Evolutionary conservation across 2,888 invertebrate genomes (phyloP).

Genomic region (Sericinus montela): DNA sequence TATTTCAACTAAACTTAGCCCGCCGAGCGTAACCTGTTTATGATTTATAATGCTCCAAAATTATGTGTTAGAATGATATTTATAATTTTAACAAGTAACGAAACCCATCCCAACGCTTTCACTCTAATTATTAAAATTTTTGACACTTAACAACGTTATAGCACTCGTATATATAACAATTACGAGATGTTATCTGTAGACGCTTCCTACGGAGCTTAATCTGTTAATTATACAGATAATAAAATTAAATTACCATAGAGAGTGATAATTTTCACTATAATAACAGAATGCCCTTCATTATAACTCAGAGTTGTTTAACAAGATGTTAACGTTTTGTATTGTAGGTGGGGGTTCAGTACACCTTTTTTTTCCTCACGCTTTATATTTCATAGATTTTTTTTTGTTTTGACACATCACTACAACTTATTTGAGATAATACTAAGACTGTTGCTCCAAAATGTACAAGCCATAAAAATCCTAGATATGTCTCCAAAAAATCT

Average conservation of each 20-base stretch:
- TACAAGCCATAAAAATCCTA: too few relatives aligned
- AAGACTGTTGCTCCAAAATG: too few relatives aligned
- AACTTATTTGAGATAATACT: too few relatives aligned
- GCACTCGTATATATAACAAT: conserved; percentile 10
- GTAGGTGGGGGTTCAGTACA: conserved; percentile 2
- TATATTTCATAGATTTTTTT: too few relatives aligned
- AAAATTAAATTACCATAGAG: conserved; percentile 19
- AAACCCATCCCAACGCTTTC: conserved; percentile 4
- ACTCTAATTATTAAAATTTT: conserved; percentile 18
- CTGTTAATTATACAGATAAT: conserved; percentile 21
- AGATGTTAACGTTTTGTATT: conserved; percentile 22
- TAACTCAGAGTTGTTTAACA: conserved; percentile 19
- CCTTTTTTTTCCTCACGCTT: too few relatives aligned
- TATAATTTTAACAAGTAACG: conserved; percentile 8
- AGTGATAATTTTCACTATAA: conserved; percentile 19
- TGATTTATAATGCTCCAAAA: conserved; percentile 6
- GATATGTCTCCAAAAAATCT: too few relatives aligned
- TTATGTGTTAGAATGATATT: conserved; percentile 11
- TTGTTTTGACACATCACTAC: too few relatives aligned
- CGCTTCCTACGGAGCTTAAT: conserved; percentile 14
- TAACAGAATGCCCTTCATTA: conserved; percentile 14
- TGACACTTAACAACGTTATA: conserved; percentile 16
- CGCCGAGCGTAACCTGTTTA: neutral
- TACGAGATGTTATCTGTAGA: conserved; percentile 11
- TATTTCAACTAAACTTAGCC: too few relatives aligned